phyloP scores from a whole-genome alignment of 2,888 invertebrate species.

The Cryptops parisi region DNA sequence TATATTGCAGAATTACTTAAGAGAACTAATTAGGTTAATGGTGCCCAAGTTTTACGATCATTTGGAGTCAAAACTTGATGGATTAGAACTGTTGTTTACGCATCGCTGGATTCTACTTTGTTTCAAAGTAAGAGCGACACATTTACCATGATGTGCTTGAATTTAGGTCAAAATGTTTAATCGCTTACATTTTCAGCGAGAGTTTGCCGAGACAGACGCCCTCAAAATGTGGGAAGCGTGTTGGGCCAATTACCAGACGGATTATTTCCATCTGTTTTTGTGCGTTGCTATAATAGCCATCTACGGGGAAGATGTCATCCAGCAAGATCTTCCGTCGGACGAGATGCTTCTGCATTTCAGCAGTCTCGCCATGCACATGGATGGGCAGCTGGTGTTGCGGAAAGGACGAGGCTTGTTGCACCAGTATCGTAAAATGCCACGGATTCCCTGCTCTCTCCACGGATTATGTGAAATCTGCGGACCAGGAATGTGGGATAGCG shows the following conservation, averaged over 20 bases:
- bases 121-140: conserved; percentile 24
- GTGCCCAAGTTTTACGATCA: conserved; percentile 80
- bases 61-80: conserved; percentile 66
- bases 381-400: conserved; percentile 71
- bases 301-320: conserved; percentile 69
- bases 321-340: conserved; percentile 79
- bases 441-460: conserved; percentile 76
- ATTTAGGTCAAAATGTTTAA: background rate
- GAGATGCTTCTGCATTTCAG: conserved; percentile 92
- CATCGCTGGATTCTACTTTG: conserved; percentile 89
- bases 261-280: conserved; percentile 89
- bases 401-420: conserved; percentile 76
- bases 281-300: conserved; percentile 85
- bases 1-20: conserved; percentile 52
- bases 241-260: conserved; percentile 92
- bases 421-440: conserved; percentile 72
- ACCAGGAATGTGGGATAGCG: conserved; percentile 89
- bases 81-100: conserved; percentile 78
- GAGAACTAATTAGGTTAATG: conserved; percentile 77
- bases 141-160: background rate
- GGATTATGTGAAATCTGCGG: conserved; percentile 78
- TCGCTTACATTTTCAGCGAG: conserved; percentile 82
- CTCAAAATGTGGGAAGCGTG: conserved; percentile 92
- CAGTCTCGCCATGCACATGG: conserved; percentile 95
- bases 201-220: conserved; percentile 77